Evolutionary conservation across 2,113 vertebrate species (phyloP).

Genomic region (Bothrops jararaca): DNA sequence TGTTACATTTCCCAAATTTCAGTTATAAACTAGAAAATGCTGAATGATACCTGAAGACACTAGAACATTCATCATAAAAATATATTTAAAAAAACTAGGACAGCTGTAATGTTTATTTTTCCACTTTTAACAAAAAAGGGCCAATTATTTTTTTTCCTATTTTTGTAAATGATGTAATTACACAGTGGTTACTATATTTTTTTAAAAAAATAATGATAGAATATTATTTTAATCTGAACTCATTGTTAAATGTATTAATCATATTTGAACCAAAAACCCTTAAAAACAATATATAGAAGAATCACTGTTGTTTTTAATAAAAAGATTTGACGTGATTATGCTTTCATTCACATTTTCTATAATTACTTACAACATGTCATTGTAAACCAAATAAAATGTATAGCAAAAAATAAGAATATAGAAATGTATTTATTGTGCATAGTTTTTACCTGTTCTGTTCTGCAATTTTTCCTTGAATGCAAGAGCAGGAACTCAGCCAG

Average conservation of each 20-base stretch:
- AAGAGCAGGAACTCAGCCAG: conserved; percentile 46
- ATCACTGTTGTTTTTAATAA: conserved; percentile 16
- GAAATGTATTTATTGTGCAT: conserved; percentile 24
- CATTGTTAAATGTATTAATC: neutral
- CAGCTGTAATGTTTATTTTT: neutral
- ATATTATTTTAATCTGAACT: conserved; percentile 20
- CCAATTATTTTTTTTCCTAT: conserved; percentile 4
- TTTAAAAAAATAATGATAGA: neutral
- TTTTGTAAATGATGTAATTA: neutral
- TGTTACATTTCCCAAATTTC: neutral
- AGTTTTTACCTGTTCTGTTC: conserved; percentile 59
- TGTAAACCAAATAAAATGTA: conserved; percentile 28
- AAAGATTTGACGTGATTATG: neutral
- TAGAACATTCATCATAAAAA: neutral
- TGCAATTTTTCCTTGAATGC: conserved; percentile 48
- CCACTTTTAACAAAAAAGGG: conserved; percentile 10
- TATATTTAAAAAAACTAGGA: neutral
- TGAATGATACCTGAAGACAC: neutral
- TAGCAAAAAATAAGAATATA: conserved; percentile 35
- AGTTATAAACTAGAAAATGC: neutral
- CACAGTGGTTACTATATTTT: neutral
- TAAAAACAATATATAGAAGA: neutral
- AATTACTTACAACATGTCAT: conserved; percentile 18
- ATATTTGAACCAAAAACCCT: conserved; percentile 25
- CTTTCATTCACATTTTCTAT: conserved; percentile 31